phyloP scores from a whole-genome alignment of 2,797 vertebrate species.

The Tapirus indicus region DNA sequence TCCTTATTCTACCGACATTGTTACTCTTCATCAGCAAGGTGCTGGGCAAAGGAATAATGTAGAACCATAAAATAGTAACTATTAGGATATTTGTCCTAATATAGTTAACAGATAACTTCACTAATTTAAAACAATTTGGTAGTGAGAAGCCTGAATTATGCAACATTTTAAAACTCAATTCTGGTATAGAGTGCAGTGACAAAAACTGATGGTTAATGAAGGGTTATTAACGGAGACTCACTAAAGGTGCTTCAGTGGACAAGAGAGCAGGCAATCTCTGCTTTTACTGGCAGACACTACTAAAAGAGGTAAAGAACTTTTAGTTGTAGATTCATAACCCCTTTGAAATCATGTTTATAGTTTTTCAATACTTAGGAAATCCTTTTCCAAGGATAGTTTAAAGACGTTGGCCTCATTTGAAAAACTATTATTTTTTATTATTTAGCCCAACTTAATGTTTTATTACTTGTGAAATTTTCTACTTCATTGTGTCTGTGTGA shows the following conservation, averaged over 20 bases:
- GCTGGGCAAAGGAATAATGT: neutral
- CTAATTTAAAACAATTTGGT: neutral
- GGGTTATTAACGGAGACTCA: neutral
- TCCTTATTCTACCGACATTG: neutral
- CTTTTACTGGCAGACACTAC: neutral
- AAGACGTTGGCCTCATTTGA: conserved; percentile 2
- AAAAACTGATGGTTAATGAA: neutral
- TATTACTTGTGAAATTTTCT: neutral
- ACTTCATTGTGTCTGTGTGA: neutral
- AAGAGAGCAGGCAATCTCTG: neutral
- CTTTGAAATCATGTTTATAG: neutral
- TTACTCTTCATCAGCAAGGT: neutral
- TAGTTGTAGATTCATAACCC: neutral
- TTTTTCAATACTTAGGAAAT: conserved; percentile 33
- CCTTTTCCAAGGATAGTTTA: neutral
- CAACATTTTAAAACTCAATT: neutral
- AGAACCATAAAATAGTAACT: neutral
- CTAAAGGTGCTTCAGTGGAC: neutral
- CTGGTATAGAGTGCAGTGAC: neutral
- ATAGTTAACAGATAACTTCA: neutral
- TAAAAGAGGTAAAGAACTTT: neutral
- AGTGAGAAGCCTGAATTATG: neutral
- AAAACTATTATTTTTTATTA: neutral
- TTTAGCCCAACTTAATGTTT: conserved; percentile 1
- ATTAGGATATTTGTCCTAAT: neutral